Evolutionary conservation across 1,140 invertebrate species (phyloP).

Genomic region (Papilio xuthus): DNA sequence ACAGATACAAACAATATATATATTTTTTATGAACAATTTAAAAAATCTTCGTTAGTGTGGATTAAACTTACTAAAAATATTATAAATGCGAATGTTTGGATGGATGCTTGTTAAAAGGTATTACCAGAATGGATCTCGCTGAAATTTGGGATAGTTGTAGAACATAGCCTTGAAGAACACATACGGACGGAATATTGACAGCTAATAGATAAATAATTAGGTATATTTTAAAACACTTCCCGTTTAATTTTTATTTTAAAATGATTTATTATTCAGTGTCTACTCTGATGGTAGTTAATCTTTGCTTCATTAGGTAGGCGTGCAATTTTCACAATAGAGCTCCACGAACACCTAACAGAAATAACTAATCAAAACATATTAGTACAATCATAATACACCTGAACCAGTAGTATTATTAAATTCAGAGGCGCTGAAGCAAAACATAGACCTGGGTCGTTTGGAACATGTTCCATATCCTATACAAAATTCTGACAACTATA

Average conservation of each 20-base stretch:
- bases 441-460: slow-evolving; percentile 50
- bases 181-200: too few species aligned
- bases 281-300: background rate
- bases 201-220: too few species aligned
- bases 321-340: slow-evolving; percentile 59
- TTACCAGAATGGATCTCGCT: too few species aligned
- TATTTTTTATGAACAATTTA: too few species aligned
- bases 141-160: too few species aligned
- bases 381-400: slow-evolving; percentile 54
- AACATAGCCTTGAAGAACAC: too few species aligned
- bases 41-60: too few species aligned
- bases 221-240: too few species aligned
- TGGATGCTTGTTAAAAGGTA: too few species aligned
- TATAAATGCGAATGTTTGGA: too few species aligned
- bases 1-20: too few species aligned
- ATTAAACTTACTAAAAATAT: too few species aligned
- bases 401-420: slow-evolving; percentile 66
- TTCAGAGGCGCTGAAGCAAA: slow-evolving; percentile 54
- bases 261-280: background rate
- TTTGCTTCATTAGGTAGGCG: slow-evolving; percentile 35
- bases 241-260: background rate
- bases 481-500: slow-evolving; percentile 16
- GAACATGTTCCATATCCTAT: slow-evolving; percentile 28
- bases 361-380: slow-evolving; percentile 55
- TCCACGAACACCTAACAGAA: slow-evolving; percentile 48